Percentiles rank a stretch among this genome's conserved stretches.
Conservation (phyloP, 1,140 invertebrate species). For the Drosophila bifasciata region DNA sequence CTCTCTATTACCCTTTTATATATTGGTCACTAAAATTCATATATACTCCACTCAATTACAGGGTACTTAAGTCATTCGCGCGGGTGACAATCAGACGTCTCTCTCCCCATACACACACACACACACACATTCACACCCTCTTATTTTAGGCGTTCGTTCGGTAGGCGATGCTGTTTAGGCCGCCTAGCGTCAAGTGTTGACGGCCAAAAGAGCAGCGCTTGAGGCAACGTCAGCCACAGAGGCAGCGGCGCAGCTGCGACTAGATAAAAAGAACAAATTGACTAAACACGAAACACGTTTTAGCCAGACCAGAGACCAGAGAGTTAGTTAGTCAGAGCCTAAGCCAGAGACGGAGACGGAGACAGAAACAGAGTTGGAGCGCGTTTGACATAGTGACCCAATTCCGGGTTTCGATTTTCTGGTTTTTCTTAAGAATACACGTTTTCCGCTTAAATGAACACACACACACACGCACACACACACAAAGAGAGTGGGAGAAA, state of each 20-base stretch:
- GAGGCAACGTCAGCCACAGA: slow-evolving; percentile 6
- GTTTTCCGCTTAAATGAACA: slow-evolving; percentile 71
- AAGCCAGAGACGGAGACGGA: slow-evolving; percentile 26
- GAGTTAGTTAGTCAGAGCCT: slow-evolving; percentile 47
- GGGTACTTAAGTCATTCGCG: slow-evolving; percentile 31
- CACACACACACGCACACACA: slow-evolving; percentile 32
- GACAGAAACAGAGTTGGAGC: slow-evolving; percentile 29
- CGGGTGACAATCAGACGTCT: slow-evolving; percentile 59
- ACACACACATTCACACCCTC: slow-evolving; percentile 1
- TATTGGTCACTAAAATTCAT: neutral
- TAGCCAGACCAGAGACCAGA: slow-evolving; percentile 44
- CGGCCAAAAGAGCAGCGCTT: slow-evolving; percentile 10
- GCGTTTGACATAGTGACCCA: slow-evolving; percentile 78
- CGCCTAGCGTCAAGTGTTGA: slow-evolving; percentile 35
- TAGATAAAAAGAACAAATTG: slow-evolving; percentile 69
- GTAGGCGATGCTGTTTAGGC: slow-evolving; percentile 53
- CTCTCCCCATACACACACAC: slow-evolving; percentile 16
- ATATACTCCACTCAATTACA: neutral
- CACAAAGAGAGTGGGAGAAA: slow-evolving; percentile 7
- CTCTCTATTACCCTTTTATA: neutral
- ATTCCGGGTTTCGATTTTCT: slow-evolving; percentile 83
- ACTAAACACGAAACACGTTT: slow-evolving; percentile 65
- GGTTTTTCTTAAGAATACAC: slow-evolving; percentile 81
- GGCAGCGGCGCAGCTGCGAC: slow-evolving; percentile 36
- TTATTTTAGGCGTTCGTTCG: slow-evolving; percentile 29